These are phyloP conservation scores for Hylaeus volcanicus DNA, from an alignment of 1,140 invertebrate genomes.

Conservation along the genomic window DNA sequence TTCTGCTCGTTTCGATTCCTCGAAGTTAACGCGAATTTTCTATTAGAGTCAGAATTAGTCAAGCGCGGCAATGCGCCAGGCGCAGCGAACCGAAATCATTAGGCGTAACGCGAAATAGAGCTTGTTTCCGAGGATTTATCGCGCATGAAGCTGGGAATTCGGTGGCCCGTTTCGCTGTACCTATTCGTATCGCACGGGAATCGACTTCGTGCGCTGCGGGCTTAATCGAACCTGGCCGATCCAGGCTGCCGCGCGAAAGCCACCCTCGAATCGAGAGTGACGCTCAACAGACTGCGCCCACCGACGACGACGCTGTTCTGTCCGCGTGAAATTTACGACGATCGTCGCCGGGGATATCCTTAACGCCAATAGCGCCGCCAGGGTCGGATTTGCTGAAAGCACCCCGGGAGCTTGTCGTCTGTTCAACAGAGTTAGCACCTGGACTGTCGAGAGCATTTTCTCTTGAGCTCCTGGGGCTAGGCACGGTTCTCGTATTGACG, in stretches of 20 bases:
- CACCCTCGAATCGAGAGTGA: not conserved
- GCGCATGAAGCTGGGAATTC: too few relatives aligned
- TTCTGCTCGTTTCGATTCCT: too few relatives aligned
- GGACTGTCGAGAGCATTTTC: not conserved
- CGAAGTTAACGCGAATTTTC: too few relatives aligned
- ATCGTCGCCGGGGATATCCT: conserved; percentile 14
- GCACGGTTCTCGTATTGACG: too few relatives aligned
- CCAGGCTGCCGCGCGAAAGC: not conserved
- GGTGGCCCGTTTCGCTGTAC: too few relatives aligned
- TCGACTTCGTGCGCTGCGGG: conserved; percentile 17
- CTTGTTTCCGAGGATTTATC: too few relatives aligned
- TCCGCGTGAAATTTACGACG: conserved; percentile 17
- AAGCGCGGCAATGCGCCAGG: too few relatives aligned
- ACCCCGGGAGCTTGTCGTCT: not conserved
- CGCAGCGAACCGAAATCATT: too few relatives aligned
- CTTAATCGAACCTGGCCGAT: conserved; percentile 2
- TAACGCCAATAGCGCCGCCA: not conserved
- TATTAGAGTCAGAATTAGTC: too few relatives aligned
- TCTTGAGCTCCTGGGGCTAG: not conserved
- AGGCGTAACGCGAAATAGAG: too few relatives aligned
- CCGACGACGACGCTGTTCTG: not conserved
- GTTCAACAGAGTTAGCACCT: not conserved
- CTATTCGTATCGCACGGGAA: not conserved
- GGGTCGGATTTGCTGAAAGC: not conserved
- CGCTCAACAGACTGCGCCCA: conserved; percentile 5